phyloP scores from a whole-genome alignment of 2,113 vertebrate genomes.

The Trogon surrucura region DNA sequence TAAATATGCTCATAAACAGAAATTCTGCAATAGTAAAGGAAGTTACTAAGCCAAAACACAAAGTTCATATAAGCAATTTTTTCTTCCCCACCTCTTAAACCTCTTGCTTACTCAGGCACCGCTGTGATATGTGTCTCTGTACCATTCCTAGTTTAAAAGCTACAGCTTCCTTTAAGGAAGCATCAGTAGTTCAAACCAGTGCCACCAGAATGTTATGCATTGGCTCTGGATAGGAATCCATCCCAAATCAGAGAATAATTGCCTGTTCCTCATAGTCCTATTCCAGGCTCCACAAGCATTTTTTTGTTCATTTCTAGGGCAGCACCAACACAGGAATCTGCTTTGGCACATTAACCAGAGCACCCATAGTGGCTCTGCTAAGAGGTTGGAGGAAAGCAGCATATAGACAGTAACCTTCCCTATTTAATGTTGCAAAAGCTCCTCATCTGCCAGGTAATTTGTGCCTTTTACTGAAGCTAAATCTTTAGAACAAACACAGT shows the following conservation, averaged over 20 bases:
- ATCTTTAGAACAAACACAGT: conserved; percentile 31
- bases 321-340: not conserved
- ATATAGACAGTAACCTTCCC: not conserved
- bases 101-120: not conserved
- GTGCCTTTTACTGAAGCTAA: not conserved
- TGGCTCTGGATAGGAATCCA: not conserved
- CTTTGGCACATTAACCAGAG: not conserved
- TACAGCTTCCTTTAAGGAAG: not conserved
- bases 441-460: not conserved
- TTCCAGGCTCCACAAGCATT: not conserved
- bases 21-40: not conserved
- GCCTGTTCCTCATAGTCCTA: not conserved
- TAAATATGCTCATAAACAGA: not conserved
- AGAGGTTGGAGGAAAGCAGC: not conserved
- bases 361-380: not conserved
- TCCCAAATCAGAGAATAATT: not conserved
- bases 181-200: not conserved
- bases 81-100: not conserved
- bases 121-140: not conserved
- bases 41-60: not conserved
- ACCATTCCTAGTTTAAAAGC: not conserved
- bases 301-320: not conserved
- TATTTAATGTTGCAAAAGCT: not conserved
- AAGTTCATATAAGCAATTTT: not conserved
- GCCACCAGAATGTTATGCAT: not conserved